Evolutionary conservation across 2,888 invertebrate species (phyloP).

Genomic region (Biston betularia): DNA sequence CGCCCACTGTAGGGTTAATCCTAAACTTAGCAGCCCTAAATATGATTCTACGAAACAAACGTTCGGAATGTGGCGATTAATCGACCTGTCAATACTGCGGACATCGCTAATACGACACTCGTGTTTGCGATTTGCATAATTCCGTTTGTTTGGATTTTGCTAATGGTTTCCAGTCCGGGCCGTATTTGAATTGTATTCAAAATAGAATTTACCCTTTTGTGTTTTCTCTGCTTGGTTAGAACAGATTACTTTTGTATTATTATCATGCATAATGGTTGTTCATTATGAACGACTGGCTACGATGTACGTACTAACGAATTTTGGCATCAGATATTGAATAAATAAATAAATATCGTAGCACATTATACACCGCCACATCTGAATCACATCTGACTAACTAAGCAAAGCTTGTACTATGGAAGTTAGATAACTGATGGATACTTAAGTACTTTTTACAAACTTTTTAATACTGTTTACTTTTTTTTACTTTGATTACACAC

Average conservation of each 20-base stretch:
- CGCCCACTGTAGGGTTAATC: neutral
- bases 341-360: no score
- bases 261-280: no score
- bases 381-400: no score
- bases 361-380: no score
- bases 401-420: no score
- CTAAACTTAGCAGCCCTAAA: neutral
- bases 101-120: slow-evolving; percentile 28
- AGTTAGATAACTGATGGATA: no score
- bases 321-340: no score
- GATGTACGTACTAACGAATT: no score
- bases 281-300: no score
- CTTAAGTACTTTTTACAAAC: no score
- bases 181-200: slow-evolving; percentile 24
- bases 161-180: slow-evolving; percentile 21
- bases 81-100: slow-evolving; percentile 31
- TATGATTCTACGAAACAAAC: slow-evolving; percentile 24
- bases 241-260: slow-evolving; percentile 3
- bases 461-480: no score
- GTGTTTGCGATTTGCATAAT: slow-evolving; percentile 36
- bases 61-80: slow-evolving; percentile 17
- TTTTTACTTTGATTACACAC: no score
- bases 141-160: slow-evolving; percentile 27
- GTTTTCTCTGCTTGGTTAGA: slow-evolving; percentile 9
- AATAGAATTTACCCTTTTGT: slow-evolving; percentile 14